Conservation (phyloP, 2,113 vertebrate species). For the Corydoras maculifer region DNA sequence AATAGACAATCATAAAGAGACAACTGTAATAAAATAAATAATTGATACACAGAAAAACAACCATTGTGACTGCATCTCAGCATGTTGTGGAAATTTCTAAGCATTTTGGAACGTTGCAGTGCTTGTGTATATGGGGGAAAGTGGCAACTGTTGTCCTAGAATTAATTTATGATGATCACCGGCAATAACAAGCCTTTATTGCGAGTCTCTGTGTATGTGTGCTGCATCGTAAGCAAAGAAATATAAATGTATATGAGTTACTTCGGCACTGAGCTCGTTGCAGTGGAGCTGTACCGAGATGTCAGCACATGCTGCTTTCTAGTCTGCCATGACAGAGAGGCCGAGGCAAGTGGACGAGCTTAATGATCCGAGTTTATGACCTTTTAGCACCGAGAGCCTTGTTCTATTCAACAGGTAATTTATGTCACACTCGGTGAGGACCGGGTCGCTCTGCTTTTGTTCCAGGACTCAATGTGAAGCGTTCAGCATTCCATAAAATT, state of each 20-base stretch:
- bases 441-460: constrained; percentile 48
- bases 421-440: constrained; percentile 40
- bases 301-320: constrained; percentile 10
- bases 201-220: neutral
- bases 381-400: constrained; percentile 64
- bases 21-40: too few species aligned
- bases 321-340: constrained; percentile 13
- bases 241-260: neutral
- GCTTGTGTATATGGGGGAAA: too few species aligned
- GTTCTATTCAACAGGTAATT: constrained; percentile 55
- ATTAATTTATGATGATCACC: too few species aligned
- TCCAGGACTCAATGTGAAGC: constrained; percentile 22
- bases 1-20: too few species aligned
- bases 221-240: neutral
- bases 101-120: too few species aligned
- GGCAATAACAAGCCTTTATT: too few species aligned
- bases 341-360: constrained; percentile 54
- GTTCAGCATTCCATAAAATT: constrained; percentile 11
- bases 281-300: neutral
- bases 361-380: constrained; percentile 64
- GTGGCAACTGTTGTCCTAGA: too few species aligned
- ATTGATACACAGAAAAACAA: too few species aligned
- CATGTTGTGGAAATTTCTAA: too few species aligned
- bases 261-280: neutral
- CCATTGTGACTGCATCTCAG: too few species aligned